Evolutionary conservation across 92 coral and sea anemone species (phyloP).

Genomic region (Galaxea fascicularis): DNA sequence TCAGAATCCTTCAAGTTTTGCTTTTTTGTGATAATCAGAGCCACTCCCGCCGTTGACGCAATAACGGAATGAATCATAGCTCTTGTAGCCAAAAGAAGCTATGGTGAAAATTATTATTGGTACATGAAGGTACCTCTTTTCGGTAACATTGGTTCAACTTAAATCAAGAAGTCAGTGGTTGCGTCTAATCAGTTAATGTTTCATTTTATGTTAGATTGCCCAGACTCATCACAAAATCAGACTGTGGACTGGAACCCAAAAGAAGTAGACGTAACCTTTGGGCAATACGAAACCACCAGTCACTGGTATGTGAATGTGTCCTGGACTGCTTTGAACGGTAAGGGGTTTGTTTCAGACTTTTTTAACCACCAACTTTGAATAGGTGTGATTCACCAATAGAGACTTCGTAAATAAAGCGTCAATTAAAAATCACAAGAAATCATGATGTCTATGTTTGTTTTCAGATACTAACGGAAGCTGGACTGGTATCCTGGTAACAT

Average conservation of each 20-base stretch:
- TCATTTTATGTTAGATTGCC: neutral
- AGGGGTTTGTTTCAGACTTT: neutral
- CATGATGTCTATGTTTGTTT: neutral
- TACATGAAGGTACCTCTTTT: too few relatives aligned
- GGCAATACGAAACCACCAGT: slow-evolving; percentile 25
- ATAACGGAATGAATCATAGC: too few relatives aligned
- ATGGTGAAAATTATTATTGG: too few relatives aligned
- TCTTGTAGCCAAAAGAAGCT: too few relatives aligned
- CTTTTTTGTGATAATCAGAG: too few relatives aligned
- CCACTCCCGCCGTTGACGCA: too few relatives aligned
- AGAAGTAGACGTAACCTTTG: slow-evolving; percentile 16
- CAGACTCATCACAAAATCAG: slow-evolving; percentile 2
- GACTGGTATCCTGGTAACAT: slow-evolving; percentile 8
- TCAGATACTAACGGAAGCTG: slow-evolving; percentile 20
- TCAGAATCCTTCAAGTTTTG: too few relatives aligned
- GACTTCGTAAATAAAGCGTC: too few relatives aligned
- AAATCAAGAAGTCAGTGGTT: too few relatives aligned
- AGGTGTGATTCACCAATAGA: neutral
- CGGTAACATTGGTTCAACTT: too few relatives aligned
- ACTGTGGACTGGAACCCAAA: slow-evolving; percentile 29
- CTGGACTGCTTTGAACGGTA: slow-evolving; percentile 41
- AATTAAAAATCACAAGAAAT: too few relatives aligned
- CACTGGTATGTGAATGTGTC: slow-evolving; percentile 43
- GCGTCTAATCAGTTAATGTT: too few relatives aligned
- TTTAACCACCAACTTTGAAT: neutral